Evolutionary conservation across 2,113 vertebrate genomes (phyloP), one percentile per base, ranked within the genome.

Genomic region (Nipponia nippon): DNA sequence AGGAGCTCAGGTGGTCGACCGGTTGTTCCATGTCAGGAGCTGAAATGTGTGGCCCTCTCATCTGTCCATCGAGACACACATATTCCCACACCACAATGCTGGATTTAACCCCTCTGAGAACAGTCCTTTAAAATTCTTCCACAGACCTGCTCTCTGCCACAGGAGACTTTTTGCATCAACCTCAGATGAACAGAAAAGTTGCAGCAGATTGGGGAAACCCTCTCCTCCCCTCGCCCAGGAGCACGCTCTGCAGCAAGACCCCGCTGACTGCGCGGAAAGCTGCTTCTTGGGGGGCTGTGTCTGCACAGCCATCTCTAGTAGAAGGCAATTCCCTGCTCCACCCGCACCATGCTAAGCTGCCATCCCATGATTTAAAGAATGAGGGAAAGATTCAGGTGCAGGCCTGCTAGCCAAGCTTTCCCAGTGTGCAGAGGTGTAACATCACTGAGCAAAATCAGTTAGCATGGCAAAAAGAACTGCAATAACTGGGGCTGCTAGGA

Each of bases 41-140:
- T 52, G 61, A 83, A 84, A 55, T 1, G 1, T 4, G 17, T 34
- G 18, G 23, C n/a, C 26, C 32, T 76, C 40, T 82, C 50, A 72
- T 13, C 58, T 62, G 38, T 32, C 58, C 61, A 8, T 0, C 5
- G 49, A 76, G 53, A 77, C 50, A 56, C 5, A 8, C 0, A 0
- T 27, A 15, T 58, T 73, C 71, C 49, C 32, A 32, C 58, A 22
- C 11, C 61, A 71, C 55, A 50, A 10, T 4, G 25, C 34, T 65
- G 29, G 44, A 52, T 86, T 90, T 90, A 70, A 95, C 46, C 25
- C 18, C 25, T 27, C 42, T 50, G 58, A 38, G 40, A 70, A 62
- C 7, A 69, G 66, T 14, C 40, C 34, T 47, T 89, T 80, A 49
- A 79, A 85, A 83, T 53, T 63, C 58, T 86, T 62, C 49, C 71